Conservation (phyloP, 2,888 invertebrate genomes). For the Leucania comma region DNA sequence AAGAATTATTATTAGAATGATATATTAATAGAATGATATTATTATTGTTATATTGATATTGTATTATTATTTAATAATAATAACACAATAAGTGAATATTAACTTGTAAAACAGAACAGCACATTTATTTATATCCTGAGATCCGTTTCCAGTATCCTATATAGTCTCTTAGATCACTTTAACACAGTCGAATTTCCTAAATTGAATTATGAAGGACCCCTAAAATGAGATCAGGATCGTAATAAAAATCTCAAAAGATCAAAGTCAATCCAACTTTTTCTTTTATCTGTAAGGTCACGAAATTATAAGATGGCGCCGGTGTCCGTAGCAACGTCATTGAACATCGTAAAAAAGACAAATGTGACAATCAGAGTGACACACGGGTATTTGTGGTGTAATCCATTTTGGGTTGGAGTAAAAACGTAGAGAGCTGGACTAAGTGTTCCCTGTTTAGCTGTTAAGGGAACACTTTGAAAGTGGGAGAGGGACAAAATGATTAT, state of each 20-base stretch:
- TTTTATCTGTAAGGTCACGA: slow-evolving; percentile 53
- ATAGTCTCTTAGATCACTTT: slow-evolving; percentile 15
- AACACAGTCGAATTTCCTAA: slow-evolving; percentile 25
- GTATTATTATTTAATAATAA: no score
- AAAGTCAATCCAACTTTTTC: slow-evolving; percentile 56
- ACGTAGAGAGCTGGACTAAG: not conserved
- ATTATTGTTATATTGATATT: no score
- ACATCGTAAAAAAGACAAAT: slow-evolving; percentile 78
- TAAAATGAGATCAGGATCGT: slow-evolving; percentile 32
- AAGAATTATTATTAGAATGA: no score
- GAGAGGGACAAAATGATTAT: not conserved
- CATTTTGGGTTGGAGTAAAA: slow-evolving; percentile 24
- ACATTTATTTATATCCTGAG: not conserved
- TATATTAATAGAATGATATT: no score
- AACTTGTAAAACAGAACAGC: no score
- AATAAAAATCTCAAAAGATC: slow-evolving; percentile 55
- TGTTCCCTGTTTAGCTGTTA: not conserved
- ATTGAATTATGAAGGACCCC: slow-evolving; percentile 46
- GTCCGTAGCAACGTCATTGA: slow-evolving; percentile 51
- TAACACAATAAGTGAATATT: no score
- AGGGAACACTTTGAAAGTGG: not conserved
- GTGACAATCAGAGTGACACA: slow-evolving; percentile 75
- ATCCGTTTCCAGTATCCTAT: slow-evolving; percentile 1
- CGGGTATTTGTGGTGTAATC: slow-evolving; percentile 64
- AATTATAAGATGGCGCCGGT: slow-evolving; percentile 54